Base-by-base conservation (phyloP, 2,797 vertebrate species). In the Hypotaenidia okinawae region DNA sequence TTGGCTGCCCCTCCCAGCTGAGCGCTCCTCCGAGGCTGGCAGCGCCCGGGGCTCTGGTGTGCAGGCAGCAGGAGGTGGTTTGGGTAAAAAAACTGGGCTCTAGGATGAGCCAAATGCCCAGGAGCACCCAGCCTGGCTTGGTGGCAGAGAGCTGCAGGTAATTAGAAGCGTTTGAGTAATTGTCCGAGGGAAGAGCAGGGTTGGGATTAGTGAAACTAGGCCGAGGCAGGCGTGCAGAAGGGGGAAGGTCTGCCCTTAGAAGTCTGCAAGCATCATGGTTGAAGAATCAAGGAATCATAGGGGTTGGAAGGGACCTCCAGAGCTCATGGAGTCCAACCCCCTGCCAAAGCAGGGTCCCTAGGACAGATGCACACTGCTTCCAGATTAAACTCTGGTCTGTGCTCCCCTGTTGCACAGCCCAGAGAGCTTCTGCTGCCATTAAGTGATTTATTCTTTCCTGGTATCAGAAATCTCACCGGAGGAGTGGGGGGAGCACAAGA, bases 151-250 rank as follows among this genome's bases (percentile, higher is more conserved):
- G 15, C 49, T 94, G 64, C 76, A 64, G 79, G 32, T 94, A 59
- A 79, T 92, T 87, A 79, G 73, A 66, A 89, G n/a, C 8, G 66
- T 80, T 79, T 54, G 83, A 84, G 79, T 77, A 63, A 79, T 85
- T 75, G 66, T 51, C 55, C 84, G 32, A 27, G 33, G 75, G 68
- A 67, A 12, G 75, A 87, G 52, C 24, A 1, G 68, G 58, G 37
- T 22, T 47, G 51, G 80, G 81, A 78, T 87, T 91, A 76, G 58
- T 6, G 62, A n/a, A 61, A 35, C 67, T 25, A 4, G 17, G 55
- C 1, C 7, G 78, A 66, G 64, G 67, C 82, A 93, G 90, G 59
- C 67, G 19, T 0, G n/a, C 2, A 4, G 90, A 77, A 95, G 76
- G 52, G 24, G n/a, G 89, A 81, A 80, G 52, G 13, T 74, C 68